These are phyloP conservation scores for Meloidogyne chitwoodi DNA, from an alignment of 1,140 invertebrate species.

Conservation along the genomic window DNA sequence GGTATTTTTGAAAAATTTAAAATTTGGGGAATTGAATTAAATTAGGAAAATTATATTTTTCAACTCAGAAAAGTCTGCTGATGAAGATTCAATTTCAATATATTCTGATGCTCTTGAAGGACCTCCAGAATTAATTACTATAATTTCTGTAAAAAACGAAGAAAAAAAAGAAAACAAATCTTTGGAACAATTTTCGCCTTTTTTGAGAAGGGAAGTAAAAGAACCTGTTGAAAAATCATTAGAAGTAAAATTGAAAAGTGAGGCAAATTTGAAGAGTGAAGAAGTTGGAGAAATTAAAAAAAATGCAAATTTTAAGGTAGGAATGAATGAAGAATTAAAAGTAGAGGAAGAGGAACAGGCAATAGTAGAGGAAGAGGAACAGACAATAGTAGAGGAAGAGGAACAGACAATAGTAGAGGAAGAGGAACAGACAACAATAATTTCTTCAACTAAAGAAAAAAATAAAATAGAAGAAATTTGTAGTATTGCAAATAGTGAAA, in stretches of 20 bases:
- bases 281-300: background rate
- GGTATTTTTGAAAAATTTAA: too few relatives aligned
- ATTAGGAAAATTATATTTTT: background rate
- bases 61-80: background rate
- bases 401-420: too few relatives aligned
- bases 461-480: too few relatives aligned
- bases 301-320: background rate
- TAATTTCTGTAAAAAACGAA: background rate
- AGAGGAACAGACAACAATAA: too few relatives aligned
- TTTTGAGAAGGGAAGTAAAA: background rate
- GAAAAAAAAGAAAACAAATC: background rate
- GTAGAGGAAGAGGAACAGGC: background rate
- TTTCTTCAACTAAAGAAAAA: too few relatives aligned
- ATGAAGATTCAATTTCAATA: slow-evolving; percentile 8
- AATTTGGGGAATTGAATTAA: too few relatives aligned
- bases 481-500: slow-evolving; percentile 7
- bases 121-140: background rate
- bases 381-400: background rate
- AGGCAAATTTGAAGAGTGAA: background rate
- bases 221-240: background rate
- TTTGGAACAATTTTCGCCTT: background rate
- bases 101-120: slow-evolving; percentile 15
- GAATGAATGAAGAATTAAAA: background rate
- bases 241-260: background rate
- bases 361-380: too few relatives aligned